Conservation (phyloP, 2,888 invertebrate species). For the Sclerodermus sp. region DNA sequence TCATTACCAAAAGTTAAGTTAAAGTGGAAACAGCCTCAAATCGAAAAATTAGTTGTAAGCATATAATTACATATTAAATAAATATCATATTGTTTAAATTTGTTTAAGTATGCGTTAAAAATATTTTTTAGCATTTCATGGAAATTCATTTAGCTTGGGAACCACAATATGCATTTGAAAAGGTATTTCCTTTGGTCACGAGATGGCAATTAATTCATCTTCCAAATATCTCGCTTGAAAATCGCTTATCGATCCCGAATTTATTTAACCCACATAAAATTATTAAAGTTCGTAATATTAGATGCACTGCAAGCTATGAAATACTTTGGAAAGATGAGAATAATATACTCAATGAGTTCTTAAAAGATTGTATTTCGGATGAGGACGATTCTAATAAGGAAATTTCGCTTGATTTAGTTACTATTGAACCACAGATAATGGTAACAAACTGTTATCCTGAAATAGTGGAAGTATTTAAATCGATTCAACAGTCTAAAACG, state of each 20-base stretch:
- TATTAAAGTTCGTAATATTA: conserved; percentile 62
- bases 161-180: conserved; percentile 74
- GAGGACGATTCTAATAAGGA: conserved; percentile 24
- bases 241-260: conserved; percentile 28
- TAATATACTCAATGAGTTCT: conserved; percentile 63
- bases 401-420: conserved; percentile 59
- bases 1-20: conserved; percentile 61
- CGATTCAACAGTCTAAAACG: conserved; percentile 60
- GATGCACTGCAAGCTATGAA: conserved; percentile 71
- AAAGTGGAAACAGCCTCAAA: conserved; percentile 68
- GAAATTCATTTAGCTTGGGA: conserved; percentile 72
- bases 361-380: conserved; percentile 38
- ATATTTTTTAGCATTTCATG: conserved; percentile 64
- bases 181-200: conserved; percentile 74
- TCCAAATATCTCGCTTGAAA: conserved; percentile 27
- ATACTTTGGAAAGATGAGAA: conserved; percentile 70
- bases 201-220: conserved; percentile 72
- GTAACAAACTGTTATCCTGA: conserved; percentile 67
- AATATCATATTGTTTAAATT: too few relatives aligned
- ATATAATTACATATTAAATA: not conserved
- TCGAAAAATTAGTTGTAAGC: conserved; percentile 71
- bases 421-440: conserved; percentile 70
- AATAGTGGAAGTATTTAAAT: conserved; percentile 64
- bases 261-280: conserved; percentile 61
- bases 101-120: conserved; percentile 4